These are phyloP conservation scores for Tragelaphus imberbis DNA, from an alignment of 2,113 vertebrate species.

Conservation along the genomic window DNA sequence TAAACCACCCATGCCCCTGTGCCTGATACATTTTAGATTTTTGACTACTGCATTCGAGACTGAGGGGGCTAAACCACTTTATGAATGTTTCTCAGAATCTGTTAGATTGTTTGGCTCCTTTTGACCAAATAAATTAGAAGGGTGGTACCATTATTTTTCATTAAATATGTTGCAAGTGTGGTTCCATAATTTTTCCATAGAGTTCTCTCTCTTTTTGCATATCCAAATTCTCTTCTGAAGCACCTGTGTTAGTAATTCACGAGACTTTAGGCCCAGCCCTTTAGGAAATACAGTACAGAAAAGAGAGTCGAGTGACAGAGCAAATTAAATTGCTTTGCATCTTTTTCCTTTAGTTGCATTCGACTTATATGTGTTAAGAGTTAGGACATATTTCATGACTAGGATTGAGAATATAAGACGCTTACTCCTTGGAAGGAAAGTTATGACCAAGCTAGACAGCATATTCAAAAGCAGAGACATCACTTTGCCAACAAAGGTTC, in stretches of 20 bases:
- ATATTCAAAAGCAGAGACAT: too few relatives aligned
- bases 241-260: background rate
- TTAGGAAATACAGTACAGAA: background rate
- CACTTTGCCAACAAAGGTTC: too few relatives aligned
- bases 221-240: background rate
- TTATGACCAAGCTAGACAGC: too few relatives aligned
- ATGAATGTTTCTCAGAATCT: background rate
- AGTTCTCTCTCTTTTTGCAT: background rate
- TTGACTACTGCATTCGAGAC: background rate
- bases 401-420: background rate
- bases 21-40: background rate
- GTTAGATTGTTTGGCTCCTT: background rate
- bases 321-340: constrained; percentile 6
- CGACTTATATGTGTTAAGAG: background rate
- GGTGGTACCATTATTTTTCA: background rate
- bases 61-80: background rate
- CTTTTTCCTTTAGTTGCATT: background rate
- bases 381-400: background rate
- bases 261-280: background rate
- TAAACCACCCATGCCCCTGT: background rate
- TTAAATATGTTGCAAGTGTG: background rate
- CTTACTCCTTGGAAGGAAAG: too few relatives aligned
- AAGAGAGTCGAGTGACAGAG: background rate
- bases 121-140: background rate
- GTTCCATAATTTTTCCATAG: background rate